Percentiles rank a stretch among this genome's conserved stretches.
These are phyloP conservation scores for Sparidentex hasta DNA, from an alignment of 2,797 vertebrate species.

Conservation along the genomic window DNA sequence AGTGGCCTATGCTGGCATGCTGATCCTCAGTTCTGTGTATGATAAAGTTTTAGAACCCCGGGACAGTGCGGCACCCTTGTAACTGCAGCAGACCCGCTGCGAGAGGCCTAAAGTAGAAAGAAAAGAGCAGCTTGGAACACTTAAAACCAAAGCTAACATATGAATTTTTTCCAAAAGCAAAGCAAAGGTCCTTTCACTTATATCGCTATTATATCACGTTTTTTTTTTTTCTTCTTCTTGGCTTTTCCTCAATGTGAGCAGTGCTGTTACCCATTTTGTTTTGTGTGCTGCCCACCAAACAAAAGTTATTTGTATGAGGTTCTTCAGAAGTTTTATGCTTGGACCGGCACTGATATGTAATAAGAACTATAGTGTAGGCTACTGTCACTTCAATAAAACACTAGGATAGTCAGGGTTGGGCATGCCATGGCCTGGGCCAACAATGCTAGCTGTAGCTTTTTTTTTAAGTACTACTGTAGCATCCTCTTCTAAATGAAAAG, in stretches of 20 bases:
- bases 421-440: neutral
- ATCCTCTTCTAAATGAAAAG: too few species aligned
- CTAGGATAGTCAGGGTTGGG: constrained; percentile 39
- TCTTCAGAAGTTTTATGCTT: constrained; percentile 19
- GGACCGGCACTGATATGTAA: constrained; percentile 33
- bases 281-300: constrained; percentile 56
- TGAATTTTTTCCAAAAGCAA: constrained; percentile 73
- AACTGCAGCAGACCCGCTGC: constrained; percentile 73
- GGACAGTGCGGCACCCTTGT: constrained; percentile 70
- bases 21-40: constrained; percentile 56
- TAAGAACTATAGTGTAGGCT: constrained; percentile 11
- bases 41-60: constrained; percentile 70
- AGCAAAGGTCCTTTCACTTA: constrained; percentile 72
- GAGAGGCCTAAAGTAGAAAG: constrained; percentile 68
- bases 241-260: constrained; percentile 24
- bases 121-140: constrained; percentile 78
- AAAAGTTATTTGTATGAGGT: constrained; percentile 33
- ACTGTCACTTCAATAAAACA: constrained; percentile 55
- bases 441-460: neutral
- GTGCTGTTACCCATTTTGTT: constrained; percentile 47
- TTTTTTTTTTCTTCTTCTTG: constrained; percentile 21
- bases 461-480: too few species aligned
- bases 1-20: constrained; percentile 52
- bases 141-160: constrained; percentile 76
- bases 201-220: constrained; percentile 44